These are phyloP conservation scores for Elachura formosa DNA, from an alignment of 2,113 vertebrate genomes.

Conservation along the genomic window DNA sequence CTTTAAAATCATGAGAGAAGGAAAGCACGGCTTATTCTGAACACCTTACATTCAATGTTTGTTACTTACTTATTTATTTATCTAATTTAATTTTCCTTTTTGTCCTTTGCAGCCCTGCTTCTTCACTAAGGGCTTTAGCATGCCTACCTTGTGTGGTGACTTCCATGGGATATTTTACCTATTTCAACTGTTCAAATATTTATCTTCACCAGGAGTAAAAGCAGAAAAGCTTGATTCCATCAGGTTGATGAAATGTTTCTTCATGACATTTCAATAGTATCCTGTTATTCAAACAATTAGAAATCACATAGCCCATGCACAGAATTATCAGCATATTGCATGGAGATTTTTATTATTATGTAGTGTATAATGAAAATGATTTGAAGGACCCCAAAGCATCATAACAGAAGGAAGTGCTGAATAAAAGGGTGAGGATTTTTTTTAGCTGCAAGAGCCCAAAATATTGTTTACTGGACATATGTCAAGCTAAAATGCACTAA, in stretches of 20 bases:
- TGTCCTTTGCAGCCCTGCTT: not conserved
- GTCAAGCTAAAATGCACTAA: constrained; percentile 52
- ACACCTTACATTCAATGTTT: not conserved
- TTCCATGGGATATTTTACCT: constrained; percentile 40
- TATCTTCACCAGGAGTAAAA: constrained; percentile 41
- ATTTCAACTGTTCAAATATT: constrained; percentile 42
- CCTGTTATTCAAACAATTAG: constrained; percentile 60
- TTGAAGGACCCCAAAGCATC: constrained; percentile 58
- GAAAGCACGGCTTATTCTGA: not conserved
- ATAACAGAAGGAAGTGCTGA: constrained; percentile 22
- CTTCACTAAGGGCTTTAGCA: not conserved
- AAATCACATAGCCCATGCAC: constrained; percentile 27
- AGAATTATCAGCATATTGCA: constrained; percentile 27
- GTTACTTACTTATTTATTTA: not conserved
- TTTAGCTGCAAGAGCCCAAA: constrained; percentile 9
- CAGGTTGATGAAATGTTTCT: constrained; percentile 24
- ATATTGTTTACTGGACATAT: constrained; percentile 56
- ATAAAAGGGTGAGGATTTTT: constrained; percentile 45
- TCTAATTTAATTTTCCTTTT: constrained; percentile 27
- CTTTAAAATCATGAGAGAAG: constrained; percentile 61
- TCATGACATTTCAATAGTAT: constrained; percentile 41
- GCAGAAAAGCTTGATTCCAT: constrained; percentile 46
- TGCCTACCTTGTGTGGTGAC: not conserved
- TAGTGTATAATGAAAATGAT: constrained; percentile 60
- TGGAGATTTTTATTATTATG: constrained; percentile 40